Conservation (phyloP, 1,140 invertebrate genomes). For the Neoseiulus cucumeris region DNA sequence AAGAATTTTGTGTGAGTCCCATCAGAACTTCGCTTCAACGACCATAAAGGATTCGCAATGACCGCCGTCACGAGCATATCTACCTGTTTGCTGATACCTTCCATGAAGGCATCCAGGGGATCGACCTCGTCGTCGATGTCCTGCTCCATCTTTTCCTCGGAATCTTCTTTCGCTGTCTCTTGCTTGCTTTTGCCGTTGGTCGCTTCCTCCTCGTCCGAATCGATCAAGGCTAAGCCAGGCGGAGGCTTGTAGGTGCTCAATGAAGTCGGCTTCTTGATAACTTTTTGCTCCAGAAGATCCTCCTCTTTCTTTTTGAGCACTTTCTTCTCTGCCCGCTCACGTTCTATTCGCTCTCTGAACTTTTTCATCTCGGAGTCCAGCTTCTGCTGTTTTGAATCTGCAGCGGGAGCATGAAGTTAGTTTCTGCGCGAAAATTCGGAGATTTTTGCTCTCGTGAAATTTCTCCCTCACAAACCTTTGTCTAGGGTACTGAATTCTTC, state of each 20-base stretch:
- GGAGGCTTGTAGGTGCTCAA: conserved; percentile 20
- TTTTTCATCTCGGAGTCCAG: conserved; percentile 92
- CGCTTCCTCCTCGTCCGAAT: conserved; percentile 27
- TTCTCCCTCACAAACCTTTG: neutral
- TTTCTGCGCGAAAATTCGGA: neutral
- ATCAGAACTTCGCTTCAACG: too few species aligned
- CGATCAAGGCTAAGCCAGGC: conserved; percentile 25
- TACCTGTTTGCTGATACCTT: conserved; percentile 36
- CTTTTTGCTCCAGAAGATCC: conserved; percentile 24
- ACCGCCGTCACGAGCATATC: conserved; percentile 20
- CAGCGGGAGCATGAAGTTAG: conserved; percentile 10
- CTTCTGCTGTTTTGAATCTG: conserved; percentile 47
- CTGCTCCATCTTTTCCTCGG: conserved; percentile 18
- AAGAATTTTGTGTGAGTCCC: too few species aligned
- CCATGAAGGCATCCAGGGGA: conserved; percentile 91
- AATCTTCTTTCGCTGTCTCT: conserved; percentile 14
- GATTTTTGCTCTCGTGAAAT: neutral
- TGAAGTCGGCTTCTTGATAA: conserved; percentile 27
- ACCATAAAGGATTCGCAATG: too few species aligned
- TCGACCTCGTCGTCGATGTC: conserved; percentile 53
- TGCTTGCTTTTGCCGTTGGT: conserved; percentile 12
- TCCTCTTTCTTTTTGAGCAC: conserved; percentile 63
- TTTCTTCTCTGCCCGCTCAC: conserved; percentile 71
- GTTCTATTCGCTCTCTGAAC: conserved; percentile 71
- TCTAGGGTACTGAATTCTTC: neutral